These are phyloP conservation scores for Gobio gobio DNA, from an alignment of 2,113 vertebrate species.

Conservation along the genomic window DNA sequence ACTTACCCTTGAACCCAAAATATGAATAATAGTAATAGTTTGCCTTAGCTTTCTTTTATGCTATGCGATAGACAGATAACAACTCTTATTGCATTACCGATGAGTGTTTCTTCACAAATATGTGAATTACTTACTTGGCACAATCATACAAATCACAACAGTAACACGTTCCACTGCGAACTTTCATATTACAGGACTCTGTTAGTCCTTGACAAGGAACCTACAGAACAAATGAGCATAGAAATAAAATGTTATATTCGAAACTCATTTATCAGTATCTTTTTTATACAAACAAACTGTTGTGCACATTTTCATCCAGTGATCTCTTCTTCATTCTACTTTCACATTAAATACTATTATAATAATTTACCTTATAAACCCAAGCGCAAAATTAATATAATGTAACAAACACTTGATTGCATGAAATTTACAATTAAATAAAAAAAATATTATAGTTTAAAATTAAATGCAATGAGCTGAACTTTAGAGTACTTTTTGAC, in stretches of 20 bases:
- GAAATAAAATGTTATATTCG: not conserved
- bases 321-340: not conserved
- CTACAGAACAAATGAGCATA: slow-evolving; percentile 52
- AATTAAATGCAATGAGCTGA: no score
- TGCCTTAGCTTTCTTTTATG: not conserved
- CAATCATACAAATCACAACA: slow-evolving; percentile 79
- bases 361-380: not conserved
- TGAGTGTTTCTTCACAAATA: not conserved
- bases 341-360: not conserved
- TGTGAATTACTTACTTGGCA: slow-evolving; percentile 70
- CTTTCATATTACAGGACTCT: slow-evolving; percentile 69
- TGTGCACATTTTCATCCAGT: not conserved
- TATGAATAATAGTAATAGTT: no score
- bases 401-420: no score
- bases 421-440: no score
- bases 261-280: not conserved
- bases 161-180: slow-evolving; percentile 76
- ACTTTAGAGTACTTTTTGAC: no score
- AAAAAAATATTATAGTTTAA: no score
- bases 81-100: not conserved
- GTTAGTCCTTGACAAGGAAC: slow-evolving; percentile 69
- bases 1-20: no score
- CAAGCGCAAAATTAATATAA: no score
- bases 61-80: not conserved
- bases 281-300: not conserved